Evolutionary conservation across 2,113 vertebrate species (phyloP).

Genomic region (Calidris pugnax): DNA sequence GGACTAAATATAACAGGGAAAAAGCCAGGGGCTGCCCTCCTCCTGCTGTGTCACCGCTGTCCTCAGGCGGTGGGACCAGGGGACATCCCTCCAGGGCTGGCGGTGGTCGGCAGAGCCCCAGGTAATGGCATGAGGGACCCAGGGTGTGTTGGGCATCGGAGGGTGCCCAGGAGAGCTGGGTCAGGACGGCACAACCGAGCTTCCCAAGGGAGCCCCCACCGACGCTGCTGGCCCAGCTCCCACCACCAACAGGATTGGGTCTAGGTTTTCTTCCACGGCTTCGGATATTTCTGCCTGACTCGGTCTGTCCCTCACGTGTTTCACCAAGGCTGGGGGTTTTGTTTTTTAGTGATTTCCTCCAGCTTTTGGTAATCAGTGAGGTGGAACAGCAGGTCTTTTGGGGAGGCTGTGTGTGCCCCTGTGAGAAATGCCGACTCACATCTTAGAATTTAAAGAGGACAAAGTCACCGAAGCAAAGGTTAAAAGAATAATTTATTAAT

Average conservation of each 20-base stretch:
- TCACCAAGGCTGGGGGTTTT: background rate
- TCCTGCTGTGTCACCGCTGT: background rate
- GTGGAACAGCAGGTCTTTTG: background rate
- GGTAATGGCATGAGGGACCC: background rate
- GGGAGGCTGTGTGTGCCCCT: background rate
- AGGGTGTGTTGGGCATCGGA: background rate
- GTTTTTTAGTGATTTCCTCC: background rate
- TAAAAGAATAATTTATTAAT: too few species aligned
- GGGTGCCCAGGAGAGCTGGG: background rate
- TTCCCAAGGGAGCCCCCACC: background rate
- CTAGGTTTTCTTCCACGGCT: background rate
- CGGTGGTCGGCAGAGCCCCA: background rate
- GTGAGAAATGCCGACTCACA: too few species aligned
- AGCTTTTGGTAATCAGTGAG: background rate
- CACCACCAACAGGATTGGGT: background rate
- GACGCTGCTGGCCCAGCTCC: background rate
- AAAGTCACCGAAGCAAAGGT: too few species aligned
- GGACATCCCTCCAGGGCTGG: background rate
- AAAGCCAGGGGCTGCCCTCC: background rate
- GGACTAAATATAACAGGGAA: background rate
- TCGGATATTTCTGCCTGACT: background rate
- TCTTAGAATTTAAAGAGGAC: too few species aligned
- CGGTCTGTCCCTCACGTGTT: fast-evolving
- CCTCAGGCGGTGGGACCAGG: background rate
- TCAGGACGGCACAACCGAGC: fast-evolving